Evolutionary conservation across 2,797 vertebrate genomes (phyloP), one percentile per base, ranked within the genome.

Genomic region (Sebastolobus altivelis): DNA sequence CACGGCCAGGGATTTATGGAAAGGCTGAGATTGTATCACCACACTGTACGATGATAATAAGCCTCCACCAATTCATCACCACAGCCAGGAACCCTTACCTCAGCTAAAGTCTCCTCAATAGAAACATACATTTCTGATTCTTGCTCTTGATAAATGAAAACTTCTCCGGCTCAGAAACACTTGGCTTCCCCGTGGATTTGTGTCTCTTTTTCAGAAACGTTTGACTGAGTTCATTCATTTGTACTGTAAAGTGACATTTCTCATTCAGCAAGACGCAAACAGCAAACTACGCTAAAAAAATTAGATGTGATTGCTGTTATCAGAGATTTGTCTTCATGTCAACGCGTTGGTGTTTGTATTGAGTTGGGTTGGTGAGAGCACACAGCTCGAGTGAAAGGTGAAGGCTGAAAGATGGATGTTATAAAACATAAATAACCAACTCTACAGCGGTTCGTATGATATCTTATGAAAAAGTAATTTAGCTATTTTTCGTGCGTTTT

Each of bases 71-170:
- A 90, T 93, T 90, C 91, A 93, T 93, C 92, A 92, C 80, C 43
- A 60, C 72, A 70, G 90, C 65, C 72, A 79, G 76, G 87, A 93
- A 79, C 25, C 87, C 89, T 92, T 83, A 93, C 77, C 93, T 94
- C 92, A 94, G 93, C 92, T 85, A 86, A 94, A 93, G 72, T 73
- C 85, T 85, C 84, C 87, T 93, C 76, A 81, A 92, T 78, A 72
- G 87, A 81, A 85, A 88, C 82, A 78, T 49, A 70, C 40, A 20
- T 70, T 77, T 56, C 83, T 78, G 88, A 88, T 92, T 87, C 79
- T 71, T 81, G 62, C 40, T n/a, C 22, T 3, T 80, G 92, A 92
- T 93, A 89, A 91, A 90, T 87, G 77, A 75, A 86, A 80, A 85
- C 38, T 70, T 85, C 74, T 74, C 56, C 54, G 13, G 61, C 82